Conservation (phyloP, 2,797 vertebrate genomes). For the Gallirallus australis region DNA sequence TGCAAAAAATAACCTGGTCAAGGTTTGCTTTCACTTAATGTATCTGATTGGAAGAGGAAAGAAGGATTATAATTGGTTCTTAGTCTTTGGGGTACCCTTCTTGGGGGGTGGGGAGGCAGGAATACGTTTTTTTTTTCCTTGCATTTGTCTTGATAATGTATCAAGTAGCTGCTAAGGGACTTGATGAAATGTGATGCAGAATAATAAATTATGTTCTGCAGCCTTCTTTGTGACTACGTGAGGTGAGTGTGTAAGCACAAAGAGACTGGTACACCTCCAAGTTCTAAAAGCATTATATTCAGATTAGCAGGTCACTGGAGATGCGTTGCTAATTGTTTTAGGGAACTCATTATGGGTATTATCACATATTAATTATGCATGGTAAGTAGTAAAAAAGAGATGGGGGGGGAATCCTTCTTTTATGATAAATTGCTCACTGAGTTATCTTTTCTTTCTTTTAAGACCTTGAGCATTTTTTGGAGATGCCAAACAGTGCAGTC, state of each 20-base stretch:
- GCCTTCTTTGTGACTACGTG: slow-evolving; percentile 67
- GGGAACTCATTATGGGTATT: slow-evolving; percentile 56
- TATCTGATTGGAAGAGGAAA: slow-evolving; percentile 31
- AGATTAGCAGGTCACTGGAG: slow-evolving; percentile 58
- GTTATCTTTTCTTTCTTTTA: slow-evolving; percentile 51
- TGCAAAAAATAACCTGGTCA: slow-evolving; percentile 5
- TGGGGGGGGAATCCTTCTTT: background rate
- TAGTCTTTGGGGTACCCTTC: slow-evolving; percentile 70
- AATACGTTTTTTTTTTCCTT: slow-evolving; percentile 21
- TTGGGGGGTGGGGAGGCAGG: background rate
- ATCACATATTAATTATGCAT: slow-evolving; percentile 57
- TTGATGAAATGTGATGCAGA: slow-evolving; percentile 78
- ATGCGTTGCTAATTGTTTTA: slow-evolving; percentile 55
- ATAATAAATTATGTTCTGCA: slow-evolving; percentile 79
- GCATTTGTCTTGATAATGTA: slow-evolving; percentile 80
- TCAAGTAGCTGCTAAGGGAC: slow-evolving; percentile 75
- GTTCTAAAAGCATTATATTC: slow-evolving; percentile 22
- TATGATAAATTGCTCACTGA: slow-evolving; percentile 39
- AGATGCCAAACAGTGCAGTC: background rate
- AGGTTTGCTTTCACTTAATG: slow-evolving; percentile 8
- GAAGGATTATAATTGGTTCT: slow-evolving; percentile 47
- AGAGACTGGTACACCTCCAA: background rate
- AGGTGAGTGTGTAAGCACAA: slow-evolving; percentile 33
- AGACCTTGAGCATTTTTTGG: slow-evolving; percentile 41
- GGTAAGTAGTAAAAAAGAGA: slow-evolving; percentile 7